Evolutionary conservation across 2,888 invertebrate genomes (phyloP).

Genomic region (Andrena camellia): DNA sequence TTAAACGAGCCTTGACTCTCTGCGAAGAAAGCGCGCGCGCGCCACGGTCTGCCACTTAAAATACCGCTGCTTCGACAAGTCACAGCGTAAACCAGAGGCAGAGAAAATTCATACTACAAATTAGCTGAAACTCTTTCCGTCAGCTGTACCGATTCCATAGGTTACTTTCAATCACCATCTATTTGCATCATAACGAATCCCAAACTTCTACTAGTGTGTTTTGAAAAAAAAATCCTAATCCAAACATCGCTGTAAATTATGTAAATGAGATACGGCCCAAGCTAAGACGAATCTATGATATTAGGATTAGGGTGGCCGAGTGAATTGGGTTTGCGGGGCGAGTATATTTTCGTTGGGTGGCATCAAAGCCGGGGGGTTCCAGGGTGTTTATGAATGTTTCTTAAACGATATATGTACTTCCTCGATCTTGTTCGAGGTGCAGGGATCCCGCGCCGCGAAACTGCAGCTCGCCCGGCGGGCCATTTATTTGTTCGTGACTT

Average conservation of each 20-base stretch:
- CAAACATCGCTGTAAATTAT: too few relatives aligned
- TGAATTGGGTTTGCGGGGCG: neutral
- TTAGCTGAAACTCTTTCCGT: too few relatives aligned
- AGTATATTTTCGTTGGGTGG: slow-evolving; percentile 22
- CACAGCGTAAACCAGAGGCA: too few relatives aligned
- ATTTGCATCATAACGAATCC: too few relatives aligned
- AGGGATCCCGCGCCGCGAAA: neutral
- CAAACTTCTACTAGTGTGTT: too few relatives aligned
- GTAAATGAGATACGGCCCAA: neutral
- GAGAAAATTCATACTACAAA: too few relatives aligned
- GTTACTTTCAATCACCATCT: too few relatives aligned
- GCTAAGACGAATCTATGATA: neutral
- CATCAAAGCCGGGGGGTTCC: slow-evolving; percentile 12
- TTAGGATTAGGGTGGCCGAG: neutral
- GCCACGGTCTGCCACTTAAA: slow-evolving; percentile 26
- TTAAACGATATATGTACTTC: slow-evolving; percentile 25
- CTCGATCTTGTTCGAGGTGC: slow-evolving; percentile 1
- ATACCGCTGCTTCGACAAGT: neutral
- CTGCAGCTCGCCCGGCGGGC: neutral
- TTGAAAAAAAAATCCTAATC: too few relatives aligned
- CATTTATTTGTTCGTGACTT: slow-evolving; percentile 61
- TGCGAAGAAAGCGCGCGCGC: slow-evolving; percentile 11
- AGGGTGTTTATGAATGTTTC: slow-evolving; percentile 20
- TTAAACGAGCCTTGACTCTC: slow-evolving; percentile 11
- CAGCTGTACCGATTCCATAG: too few relatives aligned